Evolutionary conservation across 2,888 invertebrate species (phyloP), one percentile per base, ranked within the genome.

Genomic region (Polietes domitor): DNA sequence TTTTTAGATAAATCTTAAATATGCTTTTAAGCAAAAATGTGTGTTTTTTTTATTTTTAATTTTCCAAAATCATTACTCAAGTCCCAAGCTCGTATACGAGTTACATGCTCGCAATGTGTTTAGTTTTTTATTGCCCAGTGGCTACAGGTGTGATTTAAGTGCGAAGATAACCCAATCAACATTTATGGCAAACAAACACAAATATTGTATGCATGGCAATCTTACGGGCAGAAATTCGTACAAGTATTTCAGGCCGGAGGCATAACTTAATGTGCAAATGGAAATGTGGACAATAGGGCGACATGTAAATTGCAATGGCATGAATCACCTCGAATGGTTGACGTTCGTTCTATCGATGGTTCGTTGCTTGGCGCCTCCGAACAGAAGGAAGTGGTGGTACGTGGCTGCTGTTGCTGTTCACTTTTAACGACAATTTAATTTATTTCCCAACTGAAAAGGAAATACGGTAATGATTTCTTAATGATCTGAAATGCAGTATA

Each of bases 71-170:
- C 43, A 43, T 43, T 68, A 41, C 24, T 37, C 19, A 21, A 24
- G 21, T 3, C n/a, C 19, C 41, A 19, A 65, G 21, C n/a, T 61
- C 24, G 24, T 4, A n/a, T 28, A 9, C 28, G 61, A 61, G 37
- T 37, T n/a, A 37, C 1, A 37, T 37, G 12, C 12, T 37, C 12
- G 32, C 7, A 2, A 61, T 24, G 12, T 28, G 15, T 28, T 43
- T 65, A 32, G n/a, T n/a, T n/a, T 76, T 65, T 74, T 74, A 71
- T 61, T 77, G 37, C 47, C 32, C 72, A 53, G 55, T 70, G 70
- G 55, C 75, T 72, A 77, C 81, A 81, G 78, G 75, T 84, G 80
- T 50, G 58, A 72, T 78, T 78, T 78, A 12, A 65, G 41, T 74
- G 75, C 81, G 58, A 78, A 78, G 75, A 81, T 76, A 78, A 73